Evolutionary conservation across 2,888 invertebrate genomes (phyloP), one percentile per base, ranked within the genome.

Genomic region (Drosophila atripex): DNA sequence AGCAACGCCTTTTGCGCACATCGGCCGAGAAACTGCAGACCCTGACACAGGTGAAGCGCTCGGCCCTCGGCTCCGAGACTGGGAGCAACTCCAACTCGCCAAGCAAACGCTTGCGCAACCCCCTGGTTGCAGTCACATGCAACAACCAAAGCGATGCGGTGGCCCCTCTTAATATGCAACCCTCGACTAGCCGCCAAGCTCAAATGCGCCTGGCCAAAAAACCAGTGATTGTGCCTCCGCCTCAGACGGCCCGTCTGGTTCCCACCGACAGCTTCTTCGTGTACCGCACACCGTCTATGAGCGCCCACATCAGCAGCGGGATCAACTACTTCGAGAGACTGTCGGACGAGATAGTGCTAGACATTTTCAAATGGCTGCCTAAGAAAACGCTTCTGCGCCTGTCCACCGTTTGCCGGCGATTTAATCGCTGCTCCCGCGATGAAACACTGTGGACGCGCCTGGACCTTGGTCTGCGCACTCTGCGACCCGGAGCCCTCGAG

Each of bases 321-420:
- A 88, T 87, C 92, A 95, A 96, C 90, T 93, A 95, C 49, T 97
- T 97, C 91, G 87, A 83, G 1, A 93, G 93, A 16, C 91, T 93
- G 6, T 97, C 97, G 0, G 97, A 98, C 91, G 98, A 98, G 92
- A 94, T 98, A 82, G 93, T 98, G 45, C 92, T 98, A 21, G 93
- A 94, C 73, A 95, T 98, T 55, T 95, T 98, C 80, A 93, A 94
- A 73, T 96, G 95, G 95, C 92, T 98, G 55, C 96, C 97, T 0
- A 97, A 97, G 87, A 93, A 94, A 69, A 93, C 94, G 0, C 92
- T 97, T n/a, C 93, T 94, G 0, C 93, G 94, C 66, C 95, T 95
- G 76, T 94, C 95, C 75, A 92, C 94, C 79, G 95, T 96, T 45
- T 96, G 96, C 90, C 94, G 94, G 89, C 94, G 97, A 77, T 97